phyloP scores from a whole-genome alignment of 2,888 invertebrate species.

The Priocnemis perturbator region DNA sequence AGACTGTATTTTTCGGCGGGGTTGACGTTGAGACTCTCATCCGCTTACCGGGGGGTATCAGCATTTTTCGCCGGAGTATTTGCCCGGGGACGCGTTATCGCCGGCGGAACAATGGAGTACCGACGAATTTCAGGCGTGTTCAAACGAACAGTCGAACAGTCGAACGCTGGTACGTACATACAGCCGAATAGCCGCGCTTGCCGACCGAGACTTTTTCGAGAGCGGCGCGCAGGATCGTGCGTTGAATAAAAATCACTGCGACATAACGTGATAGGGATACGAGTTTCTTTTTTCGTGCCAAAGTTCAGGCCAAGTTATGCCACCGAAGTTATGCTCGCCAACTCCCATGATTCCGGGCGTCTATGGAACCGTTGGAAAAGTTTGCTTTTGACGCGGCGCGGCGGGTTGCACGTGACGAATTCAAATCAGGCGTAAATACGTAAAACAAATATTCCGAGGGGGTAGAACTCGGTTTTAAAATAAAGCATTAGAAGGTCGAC shows the following conservation, averaged over 20 bases:
- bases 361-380: slow-evolving; percentile 49
- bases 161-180: too few species aligned
- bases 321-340: slow-evolving; percentile 40
- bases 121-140: slow-evolving; percentile 1
- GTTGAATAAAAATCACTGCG: slow-evolving; percentile 53
- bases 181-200: slow-evolving; percentile 11
- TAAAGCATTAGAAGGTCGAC: slow-evolving; percentile 56
- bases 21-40: too few species aligned
- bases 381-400: slow-evolving; percentile 58
- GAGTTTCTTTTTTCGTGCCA: slow-evolving; percentile 9
- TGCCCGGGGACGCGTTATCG: not conserved
- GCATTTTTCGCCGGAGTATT: not conserved
- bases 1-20: too few species aligned
- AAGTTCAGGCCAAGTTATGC: slow-evolving; percentile 48
- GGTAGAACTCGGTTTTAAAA: slow-evolving; percentile 57
- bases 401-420: slow-evolving; percentile 56
- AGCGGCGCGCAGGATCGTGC: slow-evolving; percentile 56
- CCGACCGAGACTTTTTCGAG: slow-evolving; percentile 45
- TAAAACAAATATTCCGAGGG: slow-evolving; percentile 56
- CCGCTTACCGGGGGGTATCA: not conserved
- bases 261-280: slow-evolving; percentile 47
- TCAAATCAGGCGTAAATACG: slow-evolving; percentile 68
- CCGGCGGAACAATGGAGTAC: too few species aligned
- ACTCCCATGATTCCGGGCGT: slow-evolving; percentile 48
- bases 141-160: slow-evolving; percentile 11